Conservation (phyloP, 2,888 invertebrate genomes). For the Nomada lathburiana region DNA sequence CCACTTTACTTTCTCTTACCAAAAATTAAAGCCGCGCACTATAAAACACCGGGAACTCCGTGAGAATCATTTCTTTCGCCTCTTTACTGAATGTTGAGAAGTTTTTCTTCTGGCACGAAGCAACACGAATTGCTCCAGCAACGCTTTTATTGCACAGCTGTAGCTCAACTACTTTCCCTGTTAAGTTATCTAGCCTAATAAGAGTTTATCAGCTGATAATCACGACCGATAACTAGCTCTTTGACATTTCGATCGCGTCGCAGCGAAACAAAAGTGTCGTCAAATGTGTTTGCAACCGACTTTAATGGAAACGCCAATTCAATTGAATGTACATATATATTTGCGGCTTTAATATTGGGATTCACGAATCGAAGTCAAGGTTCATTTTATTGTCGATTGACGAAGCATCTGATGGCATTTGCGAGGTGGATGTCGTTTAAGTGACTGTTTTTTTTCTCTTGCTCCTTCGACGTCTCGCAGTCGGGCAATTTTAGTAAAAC, state of each 20-base stretch:
- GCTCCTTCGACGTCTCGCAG: slow-evolving; percentile 2
- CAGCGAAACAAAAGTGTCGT: neutral
- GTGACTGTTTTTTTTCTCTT: neutral
- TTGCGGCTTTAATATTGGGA: neutral
- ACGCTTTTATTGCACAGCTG: neutral
- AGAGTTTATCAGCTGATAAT: slow-evolving; percentile 26
- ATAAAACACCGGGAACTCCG: too few relatives aligned
- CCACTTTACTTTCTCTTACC: neutral
- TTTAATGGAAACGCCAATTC: neutral
- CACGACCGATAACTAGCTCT: slow-evolving; percentile 2
- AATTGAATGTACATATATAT: neutral
- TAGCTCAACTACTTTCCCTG: neutral
- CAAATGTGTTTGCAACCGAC: neutral
- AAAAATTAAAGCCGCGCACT: too few relatives aligned
- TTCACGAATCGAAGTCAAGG: slow-evolving; percentile 34
- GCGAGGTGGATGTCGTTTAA: neutral
- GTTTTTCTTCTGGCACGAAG: neutral
- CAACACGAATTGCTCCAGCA: neutral
- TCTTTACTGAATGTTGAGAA: too few relatives aligned
- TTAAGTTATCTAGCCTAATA: slow-evolving; percentile 19
- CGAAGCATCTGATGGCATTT: neutral
- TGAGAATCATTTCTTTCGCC: too few relatives aligned
- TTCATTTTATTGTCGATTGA: slow-evolving; percentile 31
- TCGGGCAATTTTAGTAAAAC: neutral
- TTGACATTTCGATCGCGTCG: neutral